Evolutionary conservation across 2,113 vertebrate species (phyloP).

Genomic region (Microcebus ravelobensis): DNA sequence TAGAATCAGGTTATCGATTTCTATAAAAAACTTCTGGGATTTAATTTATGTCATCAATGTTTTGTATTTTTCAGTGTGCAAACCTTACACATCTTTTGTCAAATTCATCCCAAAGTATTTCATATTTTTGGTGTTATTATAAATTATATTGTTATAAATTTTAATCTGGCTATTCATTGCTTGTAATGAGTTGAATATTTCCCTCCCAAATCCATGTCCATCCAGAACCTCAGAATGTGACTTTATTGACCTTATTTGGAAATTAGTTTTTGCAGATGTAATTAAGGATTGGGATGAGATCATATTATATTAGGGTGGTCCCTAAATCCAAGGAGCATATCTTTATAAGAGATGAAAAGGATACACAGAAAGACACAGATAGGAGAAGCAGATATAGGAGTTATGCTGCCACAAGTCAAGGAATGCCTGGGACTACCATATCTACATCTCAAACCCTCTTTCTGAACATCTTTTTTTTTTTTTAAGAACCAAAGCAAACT

Average conservation of each 20-base stretch:
- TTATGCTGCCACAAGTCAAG: neutral
- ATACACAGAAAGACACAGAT: neutral
- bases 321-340: neutral
- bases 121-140: neutral
- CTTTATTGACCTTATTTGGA: neutral
- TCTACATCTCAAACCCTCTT: neutral
- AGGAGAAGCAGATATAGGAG: neutral
- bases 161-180: neutral
- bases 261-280: neutral
- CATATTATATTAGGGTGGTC: neutral
- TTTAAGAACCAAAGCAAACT: neutral
- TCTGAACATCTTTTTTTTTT: slow-evolving; percentile 34
- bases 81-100: neutral
- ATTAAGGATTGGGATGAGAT: neutral
- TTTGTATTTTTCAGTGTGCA: neutral
- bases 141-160: neutral
- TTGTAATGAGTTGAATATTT: neutral
- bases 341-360: neutral
- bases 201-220: neutral
- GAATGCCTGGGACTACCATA: neutral
- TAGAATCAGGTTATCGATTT: neutral
- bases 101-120: neutral
- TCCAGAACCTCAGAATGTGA: neutral
- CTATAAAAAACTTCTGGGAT: neutral
- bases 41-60: neutral